Evolutionary conservation across 1,140 invertebrate species (phyloP).

Genomic region (Aethina tumida): DNA sequence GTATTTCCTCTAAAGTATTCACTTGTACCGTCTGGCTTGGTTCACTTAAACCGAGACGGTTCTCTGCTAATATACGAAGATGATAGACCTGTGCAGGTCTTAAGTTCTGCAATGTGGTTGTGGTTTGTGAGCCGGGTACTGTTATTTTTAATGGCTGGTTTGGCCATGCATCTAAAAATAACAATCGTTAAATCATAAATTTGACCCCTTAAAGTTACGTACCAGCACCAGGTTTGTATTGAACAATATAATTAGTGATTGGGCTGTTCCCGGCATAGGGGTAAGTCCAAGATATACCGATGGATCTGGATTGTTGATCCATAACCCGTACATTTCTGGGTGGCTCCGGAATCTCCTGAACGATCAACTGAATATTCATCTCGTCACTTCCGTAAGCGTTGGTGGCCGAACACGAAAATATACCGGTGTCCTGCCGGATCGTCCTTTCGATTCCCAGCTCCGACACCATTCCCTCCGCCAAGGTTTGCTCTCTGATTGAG

Average conservation of each 20-base stretch:
- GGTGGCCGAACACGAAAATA: constrained; percentile 77
- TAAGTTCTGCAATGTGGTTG: constrained; percentile 67
- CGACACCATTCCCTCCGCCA: constrained; percentile 73
- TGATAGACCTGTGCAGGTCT: constrained; percentile 84
- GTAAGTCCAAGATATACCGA: constrained; percentile 76
- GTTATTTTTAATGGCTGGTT: constrained; percentile 67
- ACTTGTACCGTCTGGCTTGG: constrained; percentile 75
- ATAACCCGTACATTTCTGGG: constrained; percentile 76
- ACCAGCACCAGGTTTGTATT: constrained; percentile 78
- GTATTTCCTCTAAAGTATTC: constrained; percentile 78
- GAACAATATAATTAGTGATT: constrained; percentile 76
- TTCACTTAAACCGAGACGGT: constrained; percentile 75
- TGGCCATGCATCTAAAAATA: constrained; percentile 56
- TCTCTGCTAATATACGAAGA: constrained; percentile 80
- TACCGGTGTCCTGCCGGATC: constrained; percentile 76
- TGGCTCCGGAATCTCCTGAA: constrained; percentile 84
- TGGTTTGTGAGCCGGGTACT: constrained; percentile 66
- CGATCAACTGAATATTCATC: constrained; percentile 81
- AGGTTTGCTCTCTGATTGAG: constrained; percentile 58
- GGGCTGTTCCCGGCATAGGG: constrained; percentile 81
- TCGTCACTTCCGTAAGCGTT: constrained; percentile 87
- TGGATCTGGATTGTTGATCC: constrained; percentile 65
- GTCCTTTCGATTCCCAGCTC: constrained; percentile 71
- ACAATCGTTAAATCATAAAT: constrained; percentile 1
- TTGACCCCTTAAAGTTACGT: constrained; percentile 21